A percentile compares a stretch with the other conserved stretches of the same genome.
Conservation (phyloP, 2,113 vertebrate genomes). For the Phalacrocorax carbo region DNA sequence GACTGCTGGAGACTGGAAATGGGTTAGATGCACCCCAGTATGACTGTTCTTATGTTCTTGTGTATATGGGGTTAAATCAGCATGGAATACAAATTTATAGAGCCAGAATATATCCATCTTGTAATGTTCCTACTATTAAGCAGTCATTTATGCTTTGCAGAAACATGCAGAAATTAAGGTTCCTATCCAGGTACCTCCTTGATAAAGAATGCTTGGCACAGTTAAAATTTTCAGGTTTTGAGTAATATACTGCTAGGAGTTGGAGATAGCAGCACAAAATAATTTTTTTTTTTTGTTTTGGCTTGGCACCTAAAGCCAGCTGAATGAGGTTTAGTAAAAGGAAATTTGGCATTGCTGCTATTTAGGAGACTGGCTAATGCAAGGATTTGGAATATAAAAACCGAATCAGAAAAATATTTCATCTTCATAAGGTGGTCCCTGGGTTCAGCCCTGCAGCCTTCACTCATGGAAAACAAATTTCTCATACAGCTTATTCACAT, state of each 20-base stretch:
- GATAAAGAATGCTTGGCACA: conserved; percentile 72
- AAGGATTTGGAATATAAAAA: conserved; percentile 30
- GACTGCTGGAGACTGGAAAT: not conserved
- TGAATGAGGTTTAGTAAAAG: conserved; percentile 23
- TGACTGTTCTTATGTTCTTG: not conserved
- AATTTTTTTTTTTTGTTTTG: conserved; percentile 2
- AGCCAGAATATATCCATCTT: not conserved
- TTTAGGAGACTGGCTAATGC: conserved; percentile 25
- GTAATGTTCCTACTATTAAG: not conserved
- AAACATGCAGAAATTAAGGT: conserved; percentile 40
- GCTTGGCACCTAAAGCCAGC: conserved; percentile 40
- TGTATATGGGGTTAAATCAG: not conserved
- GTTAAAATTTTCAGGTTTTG: conserved; percentile 47
- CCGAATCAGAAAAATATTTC: conserved; percentile 34
- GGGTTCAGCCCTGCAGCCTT: not conserved
- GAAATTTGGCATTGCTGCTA: conserved; percentile 36
- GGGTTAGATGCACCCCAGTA: not conserved
- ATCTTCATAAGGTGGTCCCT: not conserved
- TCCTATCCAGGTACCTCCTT: conserved; percentile 59
- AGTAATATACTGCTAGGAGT: conserved; percentile 48
- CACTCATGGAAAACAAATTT: not conserved
- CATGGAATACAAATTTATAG: not conserved
- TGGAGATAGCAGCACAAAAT: conserved; percentile 52
- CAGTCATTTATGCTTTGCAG: conserved; percentile 60
- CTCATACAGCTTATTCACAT: not conserved